A percentile compares a stretch with the other conserved stretches of the same genome.
These are phyloP conservation scores for Periophthalmus modestus DNA, from an alignment of 2,113 vertebrate species.

Conservation along the genomic window DNA sequence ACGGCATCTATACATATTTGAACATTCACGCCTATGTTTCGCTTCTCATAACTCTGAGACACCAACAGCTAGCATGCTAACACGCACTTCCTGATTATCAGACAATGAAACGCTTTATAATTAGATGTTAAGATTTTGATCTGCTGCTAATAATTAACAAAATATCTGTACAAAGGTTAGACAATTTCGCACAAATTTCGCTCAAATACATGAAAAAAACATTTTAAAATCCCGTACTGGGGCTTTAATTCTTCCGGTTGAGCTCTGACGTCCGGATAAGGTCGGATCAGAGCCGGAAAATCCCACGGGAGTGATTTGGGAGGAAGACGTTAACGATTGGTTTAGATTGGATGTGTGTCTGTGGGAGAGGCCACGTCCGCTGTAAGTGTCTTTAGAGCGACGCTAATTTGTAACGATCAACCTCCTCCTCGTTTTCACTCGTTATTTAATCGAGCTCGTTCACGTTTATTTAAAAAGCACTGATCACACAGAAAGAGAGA, in stretches of 20 bases:
- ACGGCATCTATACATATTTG: no score
- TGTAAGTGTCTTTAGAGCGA: slow-evolving; percentile 67
- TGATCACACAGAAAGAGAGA: slow-evolving; percentile 74
- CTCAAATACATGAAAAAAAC: no score
- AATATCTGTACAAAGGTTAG: no score
- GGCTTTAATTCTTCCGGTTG: slow-evolving; percentile 67
- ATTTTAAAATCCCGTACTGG: slow-evolving; percentile 11
- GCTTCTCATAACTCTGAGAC: no score
- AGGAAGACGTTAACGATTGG: slow-evolving; percentile 79
- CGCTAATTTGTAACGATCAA: slow-evolving; percentile 77
- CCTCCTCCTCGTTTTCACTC: slow-evolving; percentile 57
- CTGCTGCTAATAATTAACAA: no score
- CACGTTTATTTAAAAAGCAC: slow-evolving; percentile 72
- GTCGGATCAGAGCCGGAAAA: slow-evolving; percentile 76
- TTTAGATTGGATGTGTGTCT: slow-evolving; percentile 74
- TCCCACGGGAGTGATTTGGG: slow-evolving; percentile 74
- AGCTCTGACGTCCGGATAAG: slow-evolving; percentile 75
- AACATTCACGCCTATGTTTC: no score
- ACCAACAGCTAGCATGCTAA: no score
- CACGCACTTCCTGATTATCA: no score
- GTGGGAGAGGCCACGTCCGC: slow-evolving; percentile 66
- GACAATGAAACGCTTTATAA: no score
- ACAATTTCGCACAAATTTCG: slow-evolving; percentile 70
- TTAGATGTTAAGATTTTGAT: no score
- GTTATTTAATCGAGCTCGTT: slow-evolving; percentile 75